Evolutionary conservation across 2,888 invertebrate genomes (phyloP).

Genomic region (Oxycera nigricornis): DNA sequence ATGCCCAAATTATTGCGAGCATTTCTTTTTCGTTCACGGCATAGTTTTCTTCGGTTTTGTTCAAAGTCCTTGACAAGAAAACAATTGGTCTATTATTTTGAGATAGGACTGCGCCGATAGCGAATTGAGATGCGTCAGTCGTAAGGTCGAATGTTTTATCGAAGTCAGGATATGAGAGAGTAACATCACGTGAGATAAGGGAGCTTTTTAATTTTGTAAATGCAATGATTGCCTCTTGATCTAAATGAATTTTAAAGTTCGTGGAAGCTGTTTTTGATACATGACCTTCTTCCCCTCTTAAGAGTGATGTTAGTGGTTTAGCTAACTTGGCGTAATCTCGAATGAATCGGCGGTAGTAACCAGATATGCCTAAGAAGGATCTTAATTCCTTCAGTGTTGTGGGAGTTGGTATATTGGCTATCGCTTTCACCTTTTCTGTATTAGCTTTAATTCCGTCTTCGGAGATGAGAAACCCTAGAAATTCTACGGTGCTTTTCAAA

Average conservation of each 20-base stretch:
- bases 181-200: too few relatives aligned
- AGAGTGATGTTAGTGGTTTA: background rate
- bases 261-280: background rate
- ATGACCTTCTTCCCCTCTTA: background rate
- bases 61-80: background rate
- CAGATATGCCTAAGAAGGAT: background rate
- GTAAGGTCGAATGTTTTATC: too few relatives aligned
- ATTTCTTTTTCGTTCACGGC: too few relatives aligned
- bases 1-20: too few relatives aligned
- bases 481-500: background rate
- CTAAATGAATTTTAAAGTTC: background rate
- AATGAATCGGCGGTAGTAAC: background rate
- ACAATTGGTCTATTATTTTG: background rate
- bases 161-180: too few relatives aligned
- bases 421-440: background rate
- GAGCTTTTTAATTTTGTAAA: slow-evolving; percentile 2
- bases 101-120: background rate
- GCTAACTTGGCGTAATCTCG: background rate
- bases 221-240: background rate
- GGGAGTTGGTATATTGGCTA: background rate
- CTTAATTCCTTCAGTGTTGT: background rate
- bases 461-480: background rate
- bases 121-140: too few relatives aligned
- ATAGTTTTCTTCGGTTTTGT: slow-evolving; percentile 13
- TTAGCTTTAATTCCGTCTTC: background rate